Conservation (phyloP, 2,113 vertebrate species). For the Pelvicachromis taeniatus region DNA sequence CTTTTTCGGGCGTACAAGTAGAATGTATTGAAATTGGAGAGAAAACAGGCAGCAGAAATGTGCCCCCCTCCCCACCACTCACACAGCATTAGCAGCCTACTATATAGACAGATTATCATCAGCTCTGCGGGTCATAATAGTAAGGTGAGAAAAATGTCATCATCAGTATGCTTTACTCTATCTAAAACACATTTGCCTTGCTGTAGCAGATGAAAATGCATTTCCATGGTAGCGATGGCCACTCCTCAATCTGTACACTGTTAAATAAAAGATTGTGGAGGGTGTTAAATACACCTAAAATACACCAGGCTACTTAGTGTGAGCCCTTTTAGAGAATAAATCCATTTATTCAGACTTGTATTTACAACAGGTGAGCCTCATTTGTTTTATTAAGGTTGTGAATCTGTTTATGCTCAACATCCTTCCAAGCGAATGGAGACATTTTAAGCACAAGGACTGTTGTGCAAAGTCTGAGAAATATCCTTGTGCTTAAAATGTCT, state of each 20-base stretch:
- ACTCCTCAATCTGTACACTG: background rate
- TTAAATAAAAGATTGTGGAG: background rate
- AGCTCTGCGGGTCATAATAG: background rate
- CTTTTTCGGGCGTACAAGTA: constrained; percentile 36
- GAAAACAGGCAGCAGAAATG: constrained; percentile 47
- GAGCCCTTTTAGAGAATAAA: background rate
- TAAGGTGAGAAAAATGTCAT: constrained; percentile 24
- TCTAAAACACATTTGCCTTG: constrained; percentile 1
- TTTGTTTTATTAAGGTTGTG: background rate
- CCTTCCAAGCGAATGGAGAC: background rate
- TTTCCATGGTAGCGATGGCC: background rate
- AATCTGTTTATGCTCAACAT: background rate
- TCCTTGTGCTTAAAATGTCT: background rate
- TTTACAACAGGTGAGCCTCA: background rate
- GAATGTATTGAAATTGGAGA: constrained; percentile 44
- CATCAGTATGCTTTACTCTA: constrained; percentile 7
- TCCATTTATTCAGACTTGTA: background rate
- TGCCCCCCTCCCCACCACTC: constrained; percentile 18
- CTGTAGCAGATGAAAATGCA: background rate
- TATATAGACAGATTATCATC: constrained; percentile 38
- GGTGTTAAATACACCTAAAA: background rate
- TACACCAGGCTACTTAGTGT: background rate
- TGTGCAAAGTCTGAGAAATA: background rate
- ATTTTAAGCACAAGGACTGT: background rate
- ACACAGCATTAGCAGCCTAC: background rate